Conservation (phyloP, 2,113 vertebrate genomes). For the Meleagris gallopavo region DNA sequence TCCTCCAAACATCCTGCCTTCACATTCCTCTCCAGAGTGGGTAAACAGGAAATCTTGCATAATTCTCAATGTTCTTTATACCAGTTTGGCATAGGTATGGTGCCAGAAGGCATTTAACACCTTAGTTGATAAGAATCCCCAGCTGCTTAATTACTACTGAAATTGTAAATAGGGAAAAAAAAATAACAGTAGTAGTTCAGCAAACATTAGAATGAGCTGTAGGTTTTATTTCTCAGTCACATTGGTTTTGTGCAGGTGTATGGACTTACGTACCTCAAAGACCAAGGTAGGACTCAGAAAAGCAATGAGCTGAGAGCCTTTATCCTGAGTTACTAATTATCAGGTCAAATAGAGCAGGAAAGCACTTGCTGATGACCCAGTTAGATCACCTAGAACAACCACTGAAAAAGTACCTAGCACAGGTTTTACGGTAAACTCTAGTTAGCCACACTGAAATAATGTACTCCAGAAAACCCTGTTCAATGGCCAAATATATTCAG, state of each 20-base stretch:
- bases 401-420: background rate
- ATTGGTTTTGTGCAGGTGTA: no score
- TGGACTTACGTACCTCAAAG: no score
- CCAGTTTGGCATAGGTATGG: background rate
- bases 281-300: no score
- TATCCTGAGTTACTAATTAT: background rate
- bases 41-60: constrained; percentile 62
- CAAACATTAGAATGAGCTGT: constrained; percentile 6
- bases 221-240: no score
- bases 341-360: background rate
- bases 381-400: background rate
- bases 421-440: background rate
- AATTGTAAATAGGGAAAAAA: background rate
- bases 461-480: background rate
- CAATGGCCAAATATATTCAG: background rate
- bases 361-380: background rate
- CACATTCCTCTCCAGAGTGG: constrained; percentile 5
- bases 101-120: constrained; percentile 22
- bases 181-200: background rate
- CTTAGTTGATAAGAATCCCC: background rate
- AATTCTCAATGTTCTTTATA: background rate
- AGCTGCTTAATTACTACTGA: constrained; percentile 30
- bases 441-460: background rate
- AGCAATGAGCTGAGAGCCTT: no score
- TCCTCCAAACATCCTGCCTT: background rate